phyloP scores from a whole-genome alignment of 1,140 invertebrate species.

The Bombyx mori region ASM3026992v2 NC_085128.1:9061501-9062000 shows the following conservation, averaged over 20 bases:
- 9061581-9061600: no score
- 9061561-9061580: no score
- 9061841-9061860: neutral
- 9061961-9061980: no score
- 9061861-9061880: neutral
- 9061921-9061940: slow-evolving; percentile 24
- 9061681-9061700: no score
- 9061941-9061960: slow-evolving; percentile 20
- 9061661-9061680: no score
- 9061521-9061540: no score
- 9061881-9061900: slow-evolving; percentile 16
- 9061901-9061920: slow-evolving; percentile 19
- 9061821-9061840: slow-evolving; percentile 7
- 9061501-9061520: no score
- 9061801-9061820: neutral
- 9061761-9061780: slow-evolving; percentile 20
- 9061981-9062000: neutral
- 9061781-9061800: neutral
- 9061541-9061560: no score
- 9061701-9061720: neutral
- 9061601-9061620: no score
- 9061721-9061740: neutral
- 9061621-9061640: no score
- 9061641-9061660: no score
- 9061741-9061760: slow-evolving; percentile 19